These are phyloP conservation scores for Zaprionus tsacasi DNA, from an alignment of 1,140 invertebrate species.

Conservation along the genomic window DNA sequence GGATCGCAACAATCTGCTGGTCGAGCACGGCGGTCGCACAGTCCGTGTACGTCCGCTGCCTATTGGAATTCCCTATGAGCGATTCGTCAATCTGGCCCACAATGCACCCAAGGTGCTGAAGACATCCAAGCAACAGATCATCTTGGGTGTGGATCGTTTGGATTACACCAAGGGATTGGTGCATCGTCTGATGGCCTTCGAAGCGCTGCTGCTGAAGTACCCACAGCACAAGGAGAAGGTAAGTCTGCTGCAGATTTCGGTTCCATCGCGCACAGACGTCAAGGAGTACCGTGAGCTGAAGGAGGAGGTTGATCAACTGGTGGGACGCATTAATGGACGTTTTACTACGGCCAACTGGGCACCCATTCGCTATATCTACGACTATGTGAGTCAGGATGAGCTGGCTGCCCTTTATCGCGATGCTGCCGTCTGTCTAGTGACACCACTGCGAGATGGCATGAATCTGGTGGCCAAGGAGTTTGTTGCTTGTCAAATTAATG, in stretches of 20 bases:
- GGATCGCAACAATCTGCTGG: constrained; percentile 93
- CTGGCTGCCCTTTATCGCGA: constrained; percentile 94
- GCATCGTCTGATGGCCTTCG: constrained; percentile 92
- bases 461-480: constrained; percentile 97
- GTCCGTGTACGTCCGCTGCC: constrained; percentile 93
- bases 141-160: constrained; percentile 92
- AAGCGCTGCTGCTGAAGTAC: constrained; percentile 92
- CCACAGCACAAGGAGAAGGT: constrained; percentile 94
- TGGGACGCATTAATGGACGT: constrained; percentile 93
- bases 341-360: constrained; percentile 96
- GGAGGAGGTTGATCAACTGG: constrained; percentile 95
- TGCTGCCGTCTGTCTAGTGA: constrained; percentile 93
- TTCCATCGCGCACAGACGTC: constrained; percentile 95
- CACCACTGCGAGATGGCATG: constrained; percentile 95
- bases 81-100: constrained; percentile 92
- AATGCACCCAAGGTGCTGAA: constrained; percentile 90
- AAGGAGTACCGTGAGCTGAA: constrained; percentile 96
- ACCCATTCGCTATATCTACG: constrained; percentile 95
- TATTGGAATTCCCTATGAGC: constrained; percentile 94
- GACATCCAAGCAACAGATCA: constrained; percentile 89
- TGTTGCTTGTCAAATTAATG: constrained; percentile 95
- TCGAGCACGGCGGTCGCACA: constrained; percentile 93
- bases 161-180: constrained; percentile 97
- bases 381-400: constrained; percentile 93
- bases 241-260: constrained; percentile 92